Evolutionary conservation across 2,888 invertebrate species (phyloP).

Genomic region (Pyrocoelia pectoralis): DNA sequence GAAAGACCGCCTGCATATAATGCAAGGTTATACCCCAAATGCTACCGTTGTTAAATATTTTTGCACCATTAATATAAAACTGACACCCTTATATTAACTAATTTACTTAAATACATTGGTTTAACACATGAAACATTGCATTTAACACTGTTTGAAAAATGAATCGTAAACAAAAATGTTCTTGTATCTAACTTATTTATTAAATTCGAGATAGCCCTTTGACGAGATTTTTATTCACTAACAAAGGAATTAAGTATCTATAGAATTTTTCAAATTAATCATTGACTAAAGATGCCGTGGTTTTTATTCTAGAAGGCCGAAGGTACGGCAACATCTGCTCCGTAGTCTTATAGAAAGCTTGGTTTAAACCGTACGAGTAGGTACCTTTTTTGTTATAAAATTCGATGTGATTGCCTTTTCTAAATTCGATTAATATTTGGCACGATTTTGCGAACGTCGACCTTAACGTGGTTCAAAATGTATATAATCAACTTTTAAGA

Average conservation of each 20-base stretch:
- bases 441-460: too few species aligned
- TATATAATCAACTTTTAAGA: too few species aligned
- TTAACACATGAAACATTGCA: neutral
- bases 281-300: conserved; percentile 44
- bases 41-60: conserved; percentile 37
- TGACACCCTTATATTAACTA: conserved; percentile 31
- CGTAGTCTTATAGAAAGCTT: conserved; percentile 16
- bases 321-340: conserved; percentile 45
- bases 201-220: neutral
- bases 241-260: conserved; percentile 29
- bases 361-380: conserved; percentile 27
- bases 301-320: conserved; percentile 45
- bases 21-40: conserved; percentile 34
- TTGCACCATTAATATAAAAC: conserved; percentile 31
- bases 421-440: too few species aligned
- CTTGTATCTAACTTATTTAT: neutral
- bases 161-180: neutral
- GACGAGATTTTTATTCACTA: neutral
- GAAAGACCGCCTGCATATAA: conserved; percentile 43
- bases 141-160: neutral
- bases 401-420: neutral
- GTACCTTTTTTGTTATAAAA: neutral
- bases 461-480: too few species aligned
- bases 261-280: conserved; percentile 47
- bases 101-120: conserved; percentile 19